Percentiles rank a stretch among this genome's conserved stretches.
These are phyloP conservation scores for Tanypteryx hageni DNA, from an alignment of 2,888 invertebrate genomes.

Conservation along the genomic window DNA sequence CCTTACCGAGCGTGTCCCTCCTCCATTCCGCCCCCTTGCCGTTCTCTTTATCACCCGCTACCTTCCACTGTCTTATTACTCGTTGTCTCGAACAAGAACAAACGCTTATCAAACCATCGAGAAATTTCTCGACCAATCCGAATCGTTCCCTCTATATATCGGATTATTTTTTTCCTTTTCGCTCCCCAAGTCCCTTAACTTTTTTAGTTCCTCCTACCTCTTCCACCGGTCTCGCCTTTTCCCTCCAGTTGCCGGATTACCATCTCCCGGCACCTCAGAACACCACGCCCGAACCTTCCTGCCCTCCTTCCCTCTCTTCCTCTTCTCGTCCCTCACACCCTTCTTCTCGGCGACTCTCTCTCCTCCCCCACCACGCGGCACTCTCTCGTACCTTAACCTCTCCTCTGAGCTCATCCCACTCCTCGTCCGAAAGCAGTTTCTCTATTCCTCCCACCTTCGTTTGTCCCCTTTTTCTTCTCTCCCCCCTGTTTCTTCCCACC, in stretches of 20 bases:
- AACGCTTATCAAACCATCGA: background rate
- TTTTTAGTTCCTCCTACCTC: background rate
- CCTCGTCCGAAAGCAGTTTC: background rate
- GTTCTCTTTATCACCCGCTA: background rate
- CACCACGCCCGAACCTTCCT: background rate
- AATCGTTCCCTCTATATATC: background rate
- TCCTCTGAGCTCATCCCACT: too few species aligned
- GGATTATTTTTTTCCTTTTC: background rate
- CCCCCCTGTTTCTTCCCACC: background rate
- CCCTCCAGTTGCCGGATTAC: background rate
- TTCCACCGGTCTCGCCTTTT: background rate
- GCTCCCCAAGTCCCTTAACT: background rate
- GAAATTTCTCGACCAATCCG: background rate
- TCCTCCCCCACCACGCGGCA: background rate
- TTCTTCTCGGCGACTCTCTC: background rate
- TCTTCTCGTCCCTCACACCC: background rate
- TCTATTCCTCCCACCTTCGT: background rate
- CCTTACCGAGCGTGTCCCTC: background rate
- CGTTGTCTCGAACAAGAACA: background rate
- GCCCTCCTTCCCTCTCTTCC: background rate
- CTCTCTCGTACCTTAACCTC: background rate
- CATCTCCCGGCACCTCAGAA: background rate
- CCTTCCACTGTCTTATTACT: background rate
- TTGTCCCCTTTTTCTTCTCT: background rate
- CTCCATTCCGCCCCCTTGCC: background rate